These are phyloP conservation scores for Caenorhabditis zanzibari DNA, from an alignment of 2,888 invertebrate genomes.

Conservation along the genomic window DNA sequence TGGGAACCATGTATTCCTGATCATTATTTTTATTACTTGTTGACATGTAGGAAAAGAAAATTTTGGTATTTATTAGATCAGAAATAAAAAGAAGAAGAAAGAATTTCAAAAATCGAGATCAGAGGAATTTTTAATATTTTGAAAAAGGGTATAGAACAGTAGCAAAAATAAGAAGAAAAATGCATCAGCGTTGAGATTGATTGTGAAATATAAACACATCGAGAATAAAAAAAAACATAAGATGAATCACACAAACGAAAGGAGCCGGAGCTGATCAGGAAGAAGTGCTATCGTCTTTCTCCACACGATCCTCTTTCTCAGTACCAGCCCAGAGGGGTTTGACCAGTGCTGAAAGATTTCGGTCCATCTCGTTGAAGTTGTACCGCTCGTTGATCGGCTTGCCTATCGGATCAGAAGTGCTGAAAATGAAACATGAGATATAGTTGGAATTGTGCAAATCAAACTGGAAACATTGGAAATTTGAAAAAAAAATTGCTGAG, in stretches of 20 bases:
- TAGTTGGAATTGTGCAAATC: too few relatives aligned
- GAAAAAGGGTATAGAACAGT: not conserved
- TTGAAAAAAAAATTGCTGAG: not conserved
- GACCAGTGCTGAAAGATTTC: slow-evolving; percentile 71
- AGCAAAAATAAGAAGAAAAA: slow-evolving; percentile 48
- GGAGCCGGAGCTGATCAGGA: slow-evolving; percentile 45
- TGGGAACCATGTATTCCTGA: not conserved
- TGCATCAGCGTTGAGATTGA: slow-evolving; percentile 35
- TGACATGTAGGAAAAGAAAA: too few relatives aligned
- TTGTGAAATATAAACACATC: not conserved
- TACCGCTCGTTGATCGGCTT: slow-evolving; percentile 69
- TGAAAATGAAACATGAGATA: slow-evolving; percentile 45
- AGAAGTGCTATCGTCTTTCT: slow-evolving; percentile 65
- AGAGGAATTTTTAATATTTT: slow-evolving; percentile 27
- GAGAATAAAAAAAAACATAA: slow-evolving; percentile 5
- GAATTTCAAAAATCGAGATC: slow-evolving; percentile 21
- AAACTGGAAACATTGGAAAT: not conserved
- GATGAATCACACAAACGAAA: slow-evolving; percentile 42
- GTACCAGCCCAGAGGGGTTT: slow-evolving; percentile 74
- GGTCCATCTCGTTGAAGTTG: slow-evolving; percentile 72
- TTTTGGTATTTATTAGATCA: not conserved
- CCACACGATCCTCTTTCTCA: slow-evolving; percentile 66
- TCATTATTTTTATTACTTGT: not conserved
- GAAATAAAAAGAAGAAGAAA: not conserved
- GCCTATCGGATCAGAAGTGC: slow-evolving; percentile 72